Base-by-base conservation (phyloP, 2,888 invertebrate genomes). In the Malthinus seriepunctatus region DNA sequence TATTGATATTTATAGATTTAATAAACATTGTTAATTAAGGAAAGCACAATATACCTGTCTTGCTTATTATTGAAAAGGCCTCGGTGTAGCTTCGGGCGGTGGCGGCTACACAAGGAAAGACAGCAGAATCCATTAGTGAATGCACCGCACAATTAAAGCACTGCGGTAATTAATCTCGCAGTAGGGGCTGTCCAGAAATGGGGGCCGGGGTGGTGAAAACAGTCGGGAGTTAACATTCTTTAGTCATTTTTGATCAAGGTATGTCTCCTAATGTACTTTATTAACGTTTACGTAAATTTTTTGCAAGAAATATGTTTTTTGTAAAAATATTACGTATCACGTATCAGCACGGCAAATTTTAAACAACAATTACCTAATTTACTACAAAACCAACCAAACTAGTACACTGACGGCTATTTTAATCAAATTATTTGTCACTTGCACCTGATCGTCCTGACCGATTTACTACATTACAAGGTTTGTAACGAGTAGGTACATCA, bases 121-220 rank as follows among this genome's bases (percentile, higher is more conserved):
- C 52, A 53, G 46, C 46, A 42, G 64, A 65, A 67, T 69, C 70
- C 69, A 70, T 70, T 70, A 70, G 69, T 56, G 65, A 63, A 63
- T 62, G 65, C 66, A 65, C 67, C 67, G 63, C 62, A 67, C 68
- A 70, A 70, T 70, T 70, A 70, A 70, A 67, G 62, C 63, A 60
- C 60, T 56, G 60, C 60, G 64, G 67, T 67, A 70, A 70, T 70
- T 70, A 69, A 70, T 70, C 69, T 70, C 70, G 51, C 70, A 65
- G 62, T 63, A 64, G 70, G 69, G 59, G 62, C 56, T 52, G 60
- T 50, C 53, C 56, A 53, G 31, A 38, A n/a, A 37, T 44, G 39
- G 50, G 51, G 56, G 14, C 39, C 14, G 39, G 56, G 46, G 48
- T 35, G 46, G 32, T 45, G 54, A 51, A 39, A 39, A 48, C 44